Evolutionary conservation across 2,888 invertebrate genomes (phyloP), one percentile per base, ranked within the genome.

Genomic region (Agrilus mali): DNA sequence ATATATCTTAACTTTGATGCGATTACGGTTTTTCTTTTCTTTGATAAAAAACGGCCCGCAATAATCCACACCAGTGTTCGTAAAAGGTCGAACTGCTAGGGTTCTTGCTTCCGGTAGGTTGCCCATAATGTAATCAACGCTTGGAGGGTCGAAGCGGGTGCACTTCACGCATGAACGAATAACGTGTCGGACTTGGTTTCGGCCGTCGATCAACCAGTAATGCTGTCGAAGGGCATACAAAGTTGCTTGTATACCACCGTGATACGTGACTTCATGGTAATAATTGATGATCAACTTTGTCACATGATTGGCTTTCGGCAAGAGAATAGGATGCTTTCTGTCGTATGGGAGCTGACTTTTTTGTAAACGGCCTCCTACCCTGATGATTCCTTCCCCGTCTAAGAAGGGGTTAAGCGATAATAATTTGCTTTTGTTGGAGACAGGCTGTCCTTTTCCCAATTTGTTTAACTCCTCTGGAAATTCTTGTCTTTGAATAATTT

Each of bases 51-150:
- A 48, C 2, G 57, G 54, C 2, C 58, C 58, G 15, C 49, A 53
- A 45, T 50, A 57, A 41, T 59, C 57, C 1, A 56, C 40, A 2
- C 56, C 56, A 35, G 42, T 34, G 12, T 46, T 47, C 7, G 38
- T 43, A 46, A 59, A 59, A 35, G 57, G 50, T 10, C 50, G 41
- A 12, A 47, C 35, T 8, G 50, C 50, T 2, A 40, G 47, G 1
- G 55, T 51, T 15, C 58, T 36, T 7, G 41, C 8, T 14, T 22
- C 31, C 1, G 57, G 60, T n/a, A 59, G 47, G 35, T 57, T 33
- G 12, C 53, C 55, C 58, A 60, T 60, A 22, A 36, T 32, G 22
- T 41, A 33, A 31, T 38, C 16, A 4, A 42, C 13, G 16, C 31
- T 15, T 36, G 6, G 7, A 12, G 48, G 41, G 7, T 42, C 44